Conservation (phyloP, 2,797 vertebrate genomes). For the Notamacropus eugenii region DNA sequence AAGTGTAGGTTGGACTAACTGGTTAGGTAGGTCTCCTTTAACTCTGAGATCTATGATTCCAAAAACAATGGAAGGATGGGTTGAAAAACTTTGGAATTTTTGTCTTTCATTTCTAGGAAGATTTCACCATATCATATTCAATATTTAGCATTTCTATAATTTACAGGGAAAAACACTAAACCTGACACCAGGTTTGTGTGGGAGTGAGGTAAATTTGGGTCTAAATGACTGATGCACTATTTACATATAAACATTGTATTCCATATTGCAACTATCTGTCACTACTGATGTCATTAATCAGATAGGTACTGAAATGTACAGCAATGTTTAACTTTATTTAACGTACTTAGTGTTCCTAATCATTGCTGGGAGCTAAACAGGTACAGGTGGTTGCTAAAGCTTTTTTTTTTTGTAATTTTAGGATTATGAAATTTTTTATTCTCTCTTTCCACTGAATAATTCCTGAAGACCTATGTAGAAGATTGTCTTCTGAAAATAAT, state of each 20-base stretch:
- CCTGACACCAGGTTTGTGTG: conserved; percentile 59
- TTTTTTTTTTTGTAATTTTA: conserved; percentile 18
- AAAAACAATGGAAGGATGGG: not conserved
- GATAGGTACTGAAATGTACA: conserved; percentile 71
- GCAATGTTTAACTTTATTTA: conserved; percentile 64
- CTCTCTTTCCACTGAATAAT: conserved; percentile 47
- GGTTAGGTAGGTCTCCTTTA: not conserved
- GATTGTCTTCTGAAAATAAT: not conserved
- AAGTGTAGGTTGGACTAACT: not conserved
- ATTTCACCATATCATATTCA: conserved; percentile 49
- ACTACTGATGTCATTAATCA: conserved; percentile 75
- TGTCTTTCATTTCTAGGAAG: not conserved
- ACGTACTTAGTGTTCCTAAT: conserved; percentile 63
- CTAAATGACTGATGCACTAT: conserved; percentile 72
- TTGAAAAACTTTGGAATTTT: conserved; percentile 30
- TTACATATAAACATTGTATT: conserved; percentile 75
- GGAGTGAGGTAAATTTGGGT: conserved; percentile 76
- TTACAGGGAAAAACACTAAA: conserved; percentile 72
- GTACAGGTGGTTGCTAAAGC: conserved; percentile 62
- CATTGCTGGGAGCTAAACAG: conserved; percentile 63
- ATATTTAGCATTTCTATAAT: conserved; percentile 65
- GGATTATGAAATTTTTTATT: conserved; percentile 45
- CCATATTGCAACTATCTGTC: conserved; percentile 78
- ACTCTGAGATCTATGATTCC: not conserved
- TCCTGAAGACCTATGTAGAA: not conserved